Evolutionary conservation across 2,888 invertebrate genomes (phyloP), one percentile per base, ranked within the genome.

Genomic region (Tinea pellionella): DNA sequence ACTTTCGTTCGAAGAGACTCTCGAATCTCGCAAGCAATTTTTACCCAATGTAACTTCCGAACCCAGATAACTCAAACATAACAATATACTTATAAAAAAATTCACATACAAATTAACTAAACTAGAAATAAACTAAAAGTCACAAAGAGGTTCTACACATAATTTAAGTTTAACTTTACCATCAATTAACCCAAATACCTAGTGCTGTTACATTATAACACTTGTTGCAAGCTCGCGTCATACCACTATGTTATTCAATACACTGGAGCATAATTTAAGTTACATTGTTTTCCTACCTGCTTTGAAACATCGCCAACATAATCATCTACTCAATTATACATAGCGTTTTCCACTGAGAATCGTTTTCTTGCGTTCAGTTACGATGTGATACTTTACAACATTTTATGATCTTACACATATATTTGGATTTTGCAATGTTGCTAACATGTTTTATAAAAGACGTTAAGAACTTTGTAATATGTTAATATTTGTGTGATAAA

Each of bases 231-330:
- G 59, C 43, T 41, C 9, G 8, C n/a, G 7, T 15, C 60, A 61
- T 67, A 76, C 73, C 66, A 65, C 69, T 69, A 68, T 74, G 67
- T 69, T 73, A 77, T 78, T 75, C 73, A 75, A 70, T 72, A 71
- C 73, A 74, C 70, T 68, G 64, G 64, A 61, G 65, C 66, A 65
- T 73, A 70, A 73, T 73, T 69, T 70, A 73, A 65, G 63, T 67
- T 69, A 69, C 72, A 70, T 63, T 66, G 66, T 63, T 63, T 61
- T 59, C 63, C 64, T 63, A 65, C 66, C 67, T 66, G 65, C 62
- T 64, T 67, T 70, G 72, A 72, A 74, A 67, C 68, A 66, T 63
- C 67, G 71, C 71, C 72, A 72, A 58, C 18, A 1, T 58, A 32
- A 58, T 13, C 3, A 32, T 58, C 15, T 58, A 37, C 58, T 58